Evolutionary conservation across 2,797 vertebrate genomes (phyloP).

Genomic region (Ispidina picta): DNA sequence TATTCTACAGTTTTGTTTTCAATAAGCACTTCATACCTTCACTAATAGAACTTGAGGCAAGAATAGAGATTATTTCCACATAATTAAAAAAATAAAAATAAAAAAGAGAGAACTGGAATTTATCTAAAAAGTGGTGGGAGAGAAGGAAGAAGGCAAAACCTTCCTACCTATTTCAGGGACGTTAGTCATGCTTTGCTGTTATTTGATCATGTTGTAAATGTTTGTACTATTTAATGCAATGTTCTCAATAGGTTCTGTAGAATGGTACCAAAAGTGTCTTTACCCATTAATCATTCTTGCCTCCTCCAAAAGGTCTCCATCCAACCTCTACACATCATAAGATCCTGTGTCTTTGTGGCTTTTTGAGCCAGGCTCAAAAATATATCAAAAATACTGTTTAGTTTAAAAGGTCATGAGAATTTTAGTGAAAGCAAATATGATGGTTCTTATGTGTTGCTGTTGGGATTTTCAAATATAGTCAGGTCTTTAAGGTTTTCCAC

Average conservation of each 20-base stretch:
- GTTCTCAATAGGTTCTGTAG: neutral
- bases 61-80: neutral
- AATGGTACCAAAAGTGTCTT: neutral
- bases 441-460: neutral
- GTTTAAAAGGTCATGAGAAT: neutral
- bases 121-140: neutral
- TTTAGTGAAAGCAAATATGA: neutral
- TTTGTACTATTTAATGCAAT: neutral
- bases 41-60: neutral
- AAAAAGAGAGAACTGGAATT: neutral
- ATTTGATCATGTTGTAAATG: neutral
- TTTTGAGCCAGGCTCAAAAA: neutral
- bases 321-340: neutral
- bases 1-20: neutral
- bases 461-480: fast-evolving
- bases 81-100: neutral
- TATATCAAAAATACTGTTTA: neutral
- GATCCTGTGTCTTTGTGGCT: neutral
- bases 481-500: neutral
- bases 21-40: neutral
- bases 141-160: neutral
- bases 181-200: neutral
- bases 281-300: neutral
- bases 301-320: neutral
- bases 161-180: neutral